Conservation (phyloP, 2,113 vertebrate species). For the Paralichthys olivaceus region DNA sequence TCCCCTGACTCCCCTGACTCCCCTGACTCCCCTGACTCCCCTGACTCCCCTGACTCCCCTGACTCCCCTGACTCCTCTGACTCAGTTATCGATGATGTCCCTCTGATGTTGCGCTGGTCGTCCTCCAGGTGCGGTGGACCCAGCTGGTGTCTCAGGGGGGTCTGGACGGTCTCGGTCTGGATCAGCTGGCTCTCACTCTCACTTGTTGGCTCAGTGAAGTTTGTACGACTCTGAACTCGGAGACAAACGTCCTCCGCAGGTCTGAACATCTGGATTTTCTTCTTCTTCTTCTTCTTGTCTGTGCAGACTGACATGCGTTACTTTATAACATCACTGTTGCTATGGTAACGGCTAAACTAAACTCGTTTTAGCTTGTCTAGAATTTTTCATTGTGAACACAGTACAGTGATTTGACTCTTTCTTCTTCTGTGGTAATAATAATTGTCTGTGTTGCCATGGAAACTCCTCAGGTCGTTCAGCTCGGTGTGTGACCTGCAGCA, state of each 20-base stretch:
- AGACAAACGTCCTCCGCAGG: slow-evolving; percentile 81
- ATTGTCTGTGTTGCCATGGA: not conserved
- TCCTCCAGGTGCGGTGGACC: slow-evolving; percentile 86
- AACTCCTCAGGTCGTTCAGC: slow-evolving; percentile 82
- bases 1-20: too few relatives aligned
- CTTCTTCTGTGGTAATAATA: not conserved
- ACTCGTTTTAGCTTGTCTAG: too few relatives aligned
- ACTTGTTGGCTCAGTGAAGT: slow-evolving; percentile 90
- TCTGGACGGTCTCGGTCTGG: slow-evolving; percentile 79
- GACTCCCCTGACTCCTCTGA: too few relatives aligned
- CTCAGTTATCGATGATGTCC: too few relatives aligned
- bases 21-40: too few relatives aligned
- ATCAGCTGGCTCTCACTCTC: slow-evolving; percentile 80
- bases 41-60: not conserved
- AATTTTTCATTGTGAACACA: not conserved
- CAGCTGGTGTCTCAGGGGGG: slow-evolving; percentile 77
- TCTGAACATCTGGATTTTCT: slow-evolving; percentile 1
- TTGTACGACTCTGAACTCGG: slow-evolving; percentile 77
- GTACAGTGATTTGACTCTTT: not conserved
- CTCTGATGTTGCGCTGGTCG: not conserved
- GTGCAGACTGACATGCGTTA: not conserved
- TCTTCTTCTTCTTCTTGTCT: not conserved
- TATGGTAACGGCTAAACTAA: too few relatives aligned
- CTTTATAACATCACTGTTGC: too few relatives aligned
- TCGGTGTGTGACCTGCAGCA: slow-evolving; percentile 80